A percentile compares a stretch with the other conserved stretches of the same genome.
Evolutionary conservation across 2,888 invertebrate species (phyloP).

Genomic region (Nyleta sp.): DNA sequence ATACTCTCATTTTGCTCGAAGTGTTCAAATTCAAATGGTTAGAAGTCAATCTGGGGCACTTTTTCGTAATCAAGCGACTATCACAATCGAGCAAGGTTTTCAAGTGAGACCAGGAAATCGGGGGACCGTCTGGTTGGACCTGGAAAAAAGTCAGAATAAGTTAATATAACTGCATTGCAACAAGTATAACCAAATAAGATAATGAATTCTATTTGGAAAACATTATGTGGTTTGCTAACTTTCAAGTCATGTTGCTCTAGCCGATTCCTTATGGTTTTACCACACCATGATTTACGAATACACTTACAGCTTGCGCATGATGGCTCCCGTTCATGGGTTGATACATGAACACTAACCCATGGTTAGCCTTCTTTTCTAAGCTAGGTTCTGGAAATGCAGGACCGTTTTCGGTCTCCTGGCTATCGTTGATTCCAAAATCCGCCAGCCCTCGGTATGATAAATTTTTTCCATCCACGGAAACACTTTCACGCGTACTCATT

Average conservation of each 20-base stretch:
- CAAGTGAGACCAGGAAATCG: constrained; percentile 18
- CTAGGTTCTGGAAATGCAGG: background rate
- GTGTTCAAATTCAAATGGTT: constrained; percentile 20
- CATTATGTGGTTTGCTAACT: constrained; percentile 1
- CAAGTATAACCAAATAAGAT: background rate
- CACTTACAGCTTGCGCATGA: constrained; percentile 66
- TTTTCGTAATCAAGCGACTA: background rate
- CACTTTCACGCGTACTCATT: constrained; percentile 25
- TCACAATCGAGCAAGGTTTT: constrained; percentile 15
- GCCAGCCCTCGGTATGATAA: constrained; percentile 24
- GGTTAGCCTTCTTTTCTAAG: constrained; percentile 11
- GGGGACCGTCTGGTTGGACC: background rate
- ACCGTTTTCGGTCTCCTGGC: background rate
- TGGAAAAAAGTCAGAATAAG: constrained; percentile 1
- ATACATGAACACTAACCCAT: constrained; percentile 45
- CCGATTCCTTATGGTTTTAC: constrained; percentile 67
- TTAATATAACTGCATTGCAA: background rate
- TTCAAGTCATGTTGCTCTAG: constrained; percentile 42
- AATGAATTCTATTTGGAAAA: too few relatives aligned
- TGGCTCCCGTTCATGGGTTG: constrained; percentile 59
- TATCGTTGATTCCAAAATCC: constrained; percentile 24
- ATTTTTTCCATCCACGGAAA: constrained; percentile 7
- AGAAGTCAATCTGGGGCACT: constrained; percentile 12
- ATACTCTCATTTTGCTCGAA: constrained; percentile 28
- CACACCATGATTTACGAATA: constrained; percentile 59